A percentile compares a stretch with the other conserved stretches of the same genome.
These are phyloP conservation scores for Phrynosoma platyrhinos DNA, from an alignment of 2,113 vertebrate species.

Conservation along the genomic window DNA sequence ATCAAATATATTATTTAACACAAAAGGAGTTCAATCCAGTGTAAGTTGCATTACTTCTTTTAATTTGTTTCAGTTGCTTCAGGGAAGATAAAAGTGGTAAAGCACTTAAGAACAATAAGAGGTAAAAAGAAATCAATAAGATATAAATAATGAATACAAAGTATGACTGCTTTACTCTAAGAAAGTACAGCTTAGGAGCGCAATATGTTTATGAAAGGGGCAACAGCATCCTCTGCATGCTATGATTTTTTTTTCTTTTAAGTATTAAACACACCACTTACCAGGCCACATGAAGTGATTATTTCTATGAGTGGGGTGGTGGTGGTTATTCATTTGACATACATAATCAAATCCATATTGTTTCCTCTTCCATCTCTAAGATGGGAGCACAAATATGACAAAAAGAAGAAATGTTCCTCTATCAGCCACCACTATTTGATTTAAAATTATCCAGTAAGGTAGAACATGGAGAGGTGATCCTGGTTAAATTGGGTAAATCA, in stretches of 20 bases:
- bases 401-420: background rate
- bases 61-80: conserved; percentile 7
- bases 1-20: conserved; percentile 20
- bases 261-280: background rate
- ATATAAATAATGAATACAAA: conserved; percentile 8
- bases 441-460: background rate
- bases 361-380: background rate
- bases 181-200: background rate
- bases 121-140: background rate
- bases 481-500: background rate
- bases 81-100: background rate
- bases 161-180: background rate
- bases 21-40: background rate
- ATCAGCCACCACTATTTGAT: background rate
- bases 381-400: background rate
- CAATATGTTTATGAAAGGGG: background rate
- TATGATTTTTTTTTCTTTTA: background rate
- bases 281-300: background rate
- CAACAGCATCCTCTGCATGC: background rate
- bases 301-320: background rate
- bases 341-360: background rate
- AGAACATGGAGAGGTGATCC: too few relatives aligned
- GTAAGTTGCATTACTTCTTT: background rate
- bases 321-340: background rate
- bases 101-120: background rate